Evolutionary conservation across 30 jellyfish, hydroid and myxozoan genomes (phyloP), one percentile per base, ranked within the genome.

Genomic region (Aurelia sp.): DNA sequence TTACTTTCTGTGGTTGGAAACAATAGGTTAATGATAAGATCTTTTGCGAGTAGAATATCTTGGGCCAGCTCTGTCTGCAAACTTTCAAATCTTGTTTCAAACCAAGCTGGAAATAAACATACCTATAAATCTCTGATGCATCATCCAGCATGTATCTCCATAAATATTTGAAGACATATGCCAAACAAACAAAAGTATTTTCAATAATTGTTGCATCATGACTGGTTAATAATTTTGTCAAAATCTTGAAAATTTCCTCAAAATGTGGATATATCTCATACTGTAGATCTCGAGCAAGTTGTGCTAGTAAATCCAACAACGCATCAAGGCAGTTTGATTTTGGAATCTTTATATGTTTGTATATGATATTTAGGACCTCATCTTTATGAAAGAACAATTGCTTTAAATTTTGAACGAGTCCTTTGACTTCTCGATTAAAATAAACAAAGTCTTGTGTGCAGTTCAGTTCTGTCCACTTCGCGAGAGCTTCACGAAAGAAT

Each of bases 101-200:
- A 66, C 41, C 21, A 7, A 7, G 16, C 41, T 17, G 52, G 13
- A 13, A 22, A 13, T 30, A 8, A 8, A 30, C 95, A 73, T 64
- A 93, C 98, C 96, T 80, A 64, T 68, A 93, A 19, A 88, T 78
- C 62, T 75, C 83, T 30, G 53, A 35, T 13, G 82, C 58, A 59
- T 93, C 98, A 5, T 76, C 44, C 12, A 93, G 41, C 96, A 93
- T 88, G 68, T 82, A 81, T 62, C 97, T 76, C 98, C 98, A 88
- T 22, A 67, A 51, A 73, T 89, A 89, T 60, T 93, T 93, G 64
- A 93, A 93, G 22, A 93, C 58, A 79, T 88, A 82, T 27, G 98
- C 97, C 66, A 93, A 38, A 62, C 93, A 60, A n/a, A 78, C 77
- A 64, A 93, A 93, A 13, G 97, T 80, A 27, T 84, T 80, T 72